phyloP scores from a whole-genome alignment of 2,113 vertebrate genomes.

The Ceyx cyanopectus region DNA sequence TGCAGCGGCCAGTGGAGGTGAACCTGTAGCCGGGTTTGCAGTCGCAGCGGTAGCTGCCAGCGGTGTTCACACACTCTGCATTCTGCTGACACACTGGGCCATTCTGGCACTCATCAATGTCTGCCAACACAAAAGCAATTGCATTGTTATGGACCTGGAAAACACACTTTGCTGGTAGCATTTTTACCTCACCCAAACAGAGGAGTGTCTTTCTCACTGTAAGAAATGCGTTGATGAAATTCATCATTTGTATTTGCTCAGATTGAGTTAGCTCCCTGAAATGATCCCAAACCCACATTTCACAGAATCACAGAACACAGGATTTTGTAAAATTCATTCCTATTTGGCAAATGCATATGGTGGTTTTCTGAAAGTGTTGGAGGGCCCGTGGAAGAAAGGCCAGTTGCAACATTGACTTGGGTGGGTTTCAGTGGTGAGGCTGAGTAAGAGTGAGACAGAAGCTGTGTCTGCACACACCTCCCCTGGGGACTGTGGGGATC shows the following conservation, averaged over 20 bases:
- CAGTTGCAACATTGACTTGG: background rate
- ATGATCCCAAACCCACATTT: background rate
- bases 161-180: background rate
- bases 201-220: background rate
- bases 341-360: background rate
- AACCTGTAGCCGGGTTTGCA: conserved; percentile 93
- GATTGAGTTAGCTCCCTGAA: background rate
- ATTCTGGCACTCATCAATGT: conserved; percentile 97
- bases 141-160: background rate
- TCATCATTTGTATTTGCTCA: background rate
- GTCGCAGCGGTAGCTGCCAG: conserved; percentile 94
- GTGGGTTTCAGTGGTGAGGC: background rate
- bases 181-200: background rate
- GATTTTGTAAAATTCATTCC: background rate
- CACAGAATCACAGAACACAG: too few relatives aligned
- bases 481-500: background rate
- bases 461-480: background rate
- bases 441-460: background rate
- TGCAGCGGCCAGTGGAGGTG: conserved; percentile 90
- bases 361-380: background rate
- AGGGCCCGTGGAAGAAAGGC: background rate
- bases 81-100: conserved; percentile 95
- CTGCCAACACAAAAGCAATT: conserved; percentile 66
- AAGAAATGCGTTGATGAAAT: background rate
- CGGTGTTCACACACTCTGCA: conserved; percentile 90